Percentiles rank a stretch among this genome's conserved stretches.
phyloP scores from a whole-genome alignment of 2,113 vertebrate species.

The Melozone crissalis region DNA sequence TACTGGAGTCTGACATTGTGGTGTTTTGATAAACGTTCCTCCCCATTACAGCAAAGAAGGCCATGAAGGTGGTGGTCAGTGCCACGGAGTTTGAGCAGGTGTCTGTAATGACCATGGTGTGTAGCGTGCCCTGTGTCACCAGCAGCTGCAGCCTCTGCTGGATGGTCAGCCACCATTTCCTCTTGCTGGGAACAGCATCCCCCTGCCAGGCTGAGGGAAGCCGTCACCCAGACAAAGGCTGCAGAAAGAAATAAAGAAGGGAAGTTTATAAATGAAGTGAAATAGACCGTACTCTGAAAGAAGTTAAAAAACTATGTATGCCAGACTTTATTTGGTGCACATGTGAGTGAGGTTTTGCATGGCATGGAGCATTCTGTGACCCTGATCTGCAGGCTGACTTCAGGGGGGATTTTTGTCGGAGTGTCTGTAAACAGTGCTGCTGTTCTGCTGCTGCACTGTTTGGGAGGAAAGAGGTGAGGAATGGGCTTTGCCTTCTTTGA shows the following conservation, averaged over 20 bases:
- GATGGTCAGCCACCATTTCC: accelerated
- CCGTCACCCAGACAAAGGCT: neutral
- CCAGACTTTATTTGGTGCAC: neutral
- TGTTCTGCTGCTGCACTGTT: neutral
- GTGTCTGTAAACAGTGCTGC: neutral
- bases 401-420: neutral
- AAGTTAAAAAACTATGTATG: neutral
- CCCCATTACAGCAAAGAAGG: accelerated
- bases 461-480: neutral
- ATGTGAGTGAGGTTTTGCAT: neutral
- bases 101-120: neutral
- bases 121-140: neutral
- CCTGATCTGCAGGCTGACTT: neutral
- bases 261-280: neutral
- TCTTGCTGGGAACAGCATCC: neutral
- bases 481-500: neutral
- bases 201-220: neutral
- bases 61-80: accelerated
- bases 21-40: neutral
- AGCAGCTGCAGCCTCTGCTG: neutral
- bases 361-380: neutral
- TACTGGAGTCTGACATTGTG: no score
- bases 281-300: neutral
- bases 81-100: accelerated
- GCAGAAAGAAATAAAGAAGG: neutral